Evolutionary conservation across 2,888 invertebrate species (phyloP).

Genomic region (Cephus runcator): DNA sequence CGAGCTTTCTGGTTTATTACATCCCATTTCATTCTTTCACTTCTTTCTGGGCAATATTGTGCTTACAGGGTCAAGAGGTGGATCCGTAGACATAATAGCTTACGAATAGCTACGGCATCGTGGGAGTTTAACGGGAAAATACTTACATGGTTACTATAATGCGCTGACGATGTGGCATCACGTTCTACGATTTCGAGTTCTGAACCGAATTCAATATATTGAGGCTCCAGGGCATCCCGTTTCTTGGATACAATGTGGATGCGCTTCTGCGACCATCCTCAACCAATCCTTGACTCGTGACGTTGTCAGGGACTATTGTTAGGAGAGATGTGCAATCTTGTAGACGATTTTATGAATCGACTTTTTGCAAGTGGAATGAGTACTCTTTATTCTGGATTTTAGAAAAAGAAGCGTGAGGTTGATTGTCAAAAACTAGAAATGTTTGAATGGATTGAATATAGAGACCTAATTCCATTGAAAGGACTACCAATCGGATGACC

Average conservation of each 20-base stretch:
- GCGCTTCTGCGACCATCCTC: neutral
- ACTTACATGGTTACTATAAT: neutral
- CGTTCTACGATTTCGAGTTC: neutral
- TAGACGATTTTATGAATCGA: neutral
- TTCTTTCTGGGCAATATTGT: neutral
- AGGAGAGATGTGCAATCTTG: constrained; percentile 9
- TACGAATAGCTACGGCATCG: neutral
- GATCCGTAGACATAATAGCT: neutral
- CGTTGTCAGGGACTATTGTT: constrained; percentile 29
- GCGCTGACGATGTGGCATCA: neutral
- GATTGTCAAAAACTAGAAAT: neutral
- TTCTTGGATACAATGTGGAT: neutral
- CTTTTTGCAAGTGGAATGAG: neutral
- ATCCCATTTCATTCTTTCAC: neutral
- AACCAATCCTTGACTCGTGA: constrained; percentile 30
- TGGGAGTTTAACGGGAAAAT: neutral
- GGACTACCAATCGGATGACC: constrained; percentile 33
- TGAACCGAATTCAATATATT: neutral
- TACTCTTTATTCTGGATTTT: neutral
- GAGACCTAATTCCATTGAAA: neutral
- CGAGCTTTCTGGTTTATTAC: neutral
- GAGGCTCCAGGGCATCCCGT: neutral
- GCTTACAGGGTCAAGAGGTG: neutral
- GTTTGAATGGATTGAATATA: neutral
- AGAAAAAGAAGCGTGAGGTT: neutral